Conservation (phyloP, 2,113 vertebrate species). For the Piprites chloris region DNA sequence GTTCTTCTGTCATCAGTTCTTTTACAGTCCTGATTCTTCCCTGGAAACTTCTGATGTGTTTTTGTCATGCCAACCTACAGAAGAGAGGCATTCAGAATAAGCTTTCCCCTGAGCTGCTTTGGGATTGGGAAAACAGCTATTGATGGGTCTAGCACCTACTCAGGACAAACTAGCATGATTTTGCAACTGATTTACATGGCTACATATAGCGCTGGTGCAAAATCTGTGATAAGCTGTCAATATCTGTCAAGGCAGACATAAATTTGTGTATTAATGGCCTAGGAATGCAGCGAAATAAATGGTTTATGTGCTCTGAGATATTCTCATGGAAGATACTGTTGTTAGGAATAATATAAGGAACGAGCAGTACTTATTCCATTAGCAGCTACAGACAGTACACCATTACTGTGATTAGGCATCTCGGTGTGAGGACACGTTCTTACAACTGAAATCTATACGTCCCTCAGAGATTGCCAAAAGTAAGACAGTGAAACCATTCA, state of each 20-base stretch:
- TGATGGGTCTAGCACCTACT: neutral
- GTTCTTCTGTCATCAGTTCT: neutral
- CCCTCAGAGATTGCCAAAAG: neutral
- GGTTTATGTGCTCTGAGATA: neutral
- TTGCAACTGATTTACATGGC: neutral
- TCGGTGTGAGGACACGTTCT: accelerated
- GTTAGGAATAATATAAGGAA: neutral
- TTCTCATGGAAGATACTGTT: accelerated
- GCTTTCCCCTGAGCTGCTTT: neutral
- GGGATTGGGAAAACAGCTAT: neutral
- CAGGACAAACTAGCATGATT: neutral
- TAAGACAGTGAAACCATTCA: neutral
- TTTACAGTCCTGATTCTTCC: neutral
- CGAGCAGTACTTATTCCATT: neutral
- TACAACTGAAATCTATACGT: neutral
- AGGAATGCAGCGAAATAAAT: neutral
- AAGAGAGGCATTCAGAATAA: neutral
- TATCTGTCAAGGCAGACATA: neutral
- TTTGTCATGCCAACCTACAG: neutral
- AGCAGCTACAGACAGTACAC: neutral
- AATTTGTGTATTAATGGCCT: neutral
- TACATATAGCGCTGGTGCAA: neutral
- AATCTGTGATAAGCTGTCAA: neutral
- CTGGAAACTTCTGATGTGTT: neutral
- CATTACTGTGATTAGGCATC: neutral